These are phyloP conservation scores for Trichopoda pennipes DNA, from an alignment of 2,888 invertebrate species.

Conservation along the genomic window DNA sequence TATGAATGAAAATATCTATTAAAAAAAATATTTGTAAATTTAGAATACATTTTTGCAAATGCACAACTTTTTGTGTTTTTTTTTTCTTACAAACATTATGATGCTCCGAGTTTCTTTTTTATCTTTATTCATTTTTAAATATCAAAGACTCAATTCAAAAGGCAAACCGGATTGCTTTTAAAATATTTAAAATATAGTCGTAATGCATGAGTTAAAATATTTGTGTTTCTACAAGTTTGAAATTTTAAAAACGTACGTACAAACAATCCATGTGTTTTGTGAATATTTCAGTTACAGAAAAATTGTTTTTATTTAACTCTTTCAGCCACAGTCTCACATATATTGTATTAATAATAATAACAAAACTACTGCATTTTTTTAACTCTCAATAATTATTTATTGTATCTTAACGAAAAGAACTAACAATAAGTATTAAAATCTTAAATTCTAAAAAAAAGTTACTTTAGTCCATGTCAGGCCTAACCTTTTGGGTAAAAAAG, in stretches of 20 bases:
- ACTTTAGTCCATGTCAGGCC: no score
- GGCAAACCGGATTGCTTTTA: slow-evolving; percentile 63
- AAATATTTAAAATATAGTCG: slow-evolving; percentile 55
- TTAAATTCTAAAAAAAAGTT: no score
- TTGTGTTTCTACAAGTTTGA: neutral
- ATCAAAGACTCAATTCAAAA: slow-evolving; percentile 60
- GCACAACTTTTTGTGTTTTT: slow-evolving; percentile 3
- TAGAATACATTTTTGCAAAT: slow-evolving; percentile 4
- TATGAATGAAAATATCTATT: slow-evolving; percentile 32
- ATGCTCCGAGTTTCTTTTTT: slow-evolving; percentile 13
- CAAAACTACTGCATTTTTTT: no score
- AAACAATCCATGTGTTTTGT: slow-evolving; percentile 24
- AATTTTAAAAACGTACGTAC: neutral
- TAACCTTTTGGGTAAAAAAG: no score
- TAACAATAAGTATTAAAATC: no score
- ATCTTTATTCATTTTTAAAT: slow-evolving; percentile 49
- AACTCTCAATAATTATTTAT: no score
- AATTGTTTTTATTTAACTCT: slow-evolving; percentile 32
- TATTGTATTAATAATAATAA: no score
- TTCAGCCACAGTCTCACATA: no score
- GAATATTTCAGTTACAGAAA: slow-evolving; percentile 4
- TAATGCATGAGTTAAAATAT: slow-evolving; percentile 27
- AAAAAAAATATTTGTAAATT: neutral
- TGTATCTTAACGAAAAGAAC: no score
- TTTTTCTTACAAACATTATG: neutral